Base-by-base conservation (phyloP, 2,113 vertebrate species). In the Carlito syrichta region DNA sequence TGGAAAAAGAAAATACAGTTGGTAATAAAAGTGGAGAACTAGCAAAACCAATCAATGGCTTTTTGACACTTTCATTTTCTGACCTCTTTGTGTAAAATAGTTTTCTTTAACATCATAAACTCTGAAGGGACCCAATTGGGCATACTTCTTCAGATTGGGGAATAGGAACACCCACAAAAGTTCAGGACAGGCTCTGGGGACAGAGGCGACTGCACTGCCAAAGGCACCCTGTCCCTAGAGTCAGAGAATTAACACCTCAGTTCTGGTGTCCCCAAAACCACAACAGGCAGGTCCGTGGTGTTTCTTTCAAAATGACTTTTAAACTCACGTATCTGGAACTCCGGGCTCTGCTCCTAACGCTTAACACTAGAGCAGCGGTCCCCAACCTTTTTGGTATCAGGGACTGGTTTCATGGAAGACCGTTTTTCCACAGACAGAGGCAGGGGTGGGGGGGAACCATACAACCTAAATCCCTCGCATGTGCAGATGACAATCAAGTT, bases 51-150 rank as follows among this genome's bases (percentile, higher is more conserved):
- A 89, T 19, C 32, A 71, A 50, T 8, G 63, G 38, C 71, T 84
- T 82, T 56, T 40, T 35, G 84, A 73, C 85, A 90, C 93, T 95
- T 84, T 90, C 66, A 71, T 96, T 86, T 91, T 77, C 63, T 87
- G 87, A 71, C 32, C 27, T 43, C 91, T 86, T 90, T 56, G n/a
- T 13, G 32, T 84, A 73, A 88, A 92, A 48, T 86, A 62, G 48
- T 90, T 94, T 97, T 86, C 56, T 95, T 94, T 86, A 60, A 79
- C 58, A 86, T 88, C 77, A 74, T n/a, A 91, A 50, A 78, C 16
- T 32, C 73, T 78, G 52, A 87, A 79, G 38, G 66, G 17, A 71
- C 45, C 76, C 63, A 8, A 76, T 5, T 7, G 6, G 45, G 50
- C 54, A 43, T 30, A 52, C 35, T 50, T 54, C 40, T 79, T 68